Percentiles rank a stretch among this genome's conserved stretches.
These are phyloP conservation scores for Xanthia togata DNA, from an alignment of 2,888 invertebrate species.

Conservation along the genomic window DNA sequence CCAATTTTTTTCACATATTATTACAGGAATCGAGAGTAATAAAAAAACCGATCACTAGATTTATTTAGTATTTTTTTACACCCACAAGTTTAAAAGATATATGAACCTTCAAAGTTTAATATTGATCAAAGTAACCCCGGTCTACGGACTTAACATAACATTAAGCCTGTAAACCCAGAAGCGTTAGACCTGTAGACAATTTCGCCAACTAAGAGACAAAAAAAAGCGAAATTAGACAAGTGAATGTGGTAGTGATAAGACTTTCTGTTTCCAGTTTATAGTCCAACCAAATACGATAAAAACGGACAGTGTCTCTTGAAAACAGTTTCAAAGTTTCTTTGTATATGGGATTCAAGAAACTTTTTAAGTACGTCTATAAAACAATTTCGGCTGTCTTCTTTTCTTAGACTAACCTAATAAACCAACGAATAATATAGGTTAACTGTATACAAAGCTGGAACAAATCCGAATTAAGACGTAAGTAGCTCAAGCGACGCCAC, in stretches of 20 bases:
- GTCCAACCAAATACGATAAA: background rate
- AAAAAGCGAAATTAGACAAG: background rate
- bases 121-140: no score
- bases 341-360: conserved; percentile 7
- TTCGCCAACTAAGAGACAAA: background rate
- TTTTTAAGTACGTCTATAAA: conserved; percentile 14
- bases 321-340: conserved; percentile 14
- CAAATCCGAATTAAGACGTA: conserved; percentile 33
- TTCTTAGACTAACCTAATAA: background rate
- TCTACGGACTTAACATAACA: no score
- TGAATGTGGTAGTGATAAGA: background rate
- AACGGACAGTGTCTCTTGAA: conserved; percentile 1
- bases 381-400: conserved; percentile 17
- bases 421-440: conserved; percentile 19
- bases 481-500: conserved; percentile 28
- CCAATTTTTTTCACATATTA: no score
- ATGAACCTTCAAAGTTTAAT: no score
- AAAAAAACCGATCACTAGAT: no score
- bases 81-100: no score
- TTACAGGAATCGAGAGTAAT: no score
- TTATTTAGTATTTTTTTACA: no score
- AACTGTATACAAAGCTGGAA: conserved; percentile 26
- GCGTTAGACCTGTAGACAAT: background rate
- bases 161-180: background rate
- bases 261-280: background rate